These are phyloP conservation scores for Lacanobia wlatinum DNA, from an alignment of 2,888 invertebrate species.

Conservation along the genomic window DNA sequence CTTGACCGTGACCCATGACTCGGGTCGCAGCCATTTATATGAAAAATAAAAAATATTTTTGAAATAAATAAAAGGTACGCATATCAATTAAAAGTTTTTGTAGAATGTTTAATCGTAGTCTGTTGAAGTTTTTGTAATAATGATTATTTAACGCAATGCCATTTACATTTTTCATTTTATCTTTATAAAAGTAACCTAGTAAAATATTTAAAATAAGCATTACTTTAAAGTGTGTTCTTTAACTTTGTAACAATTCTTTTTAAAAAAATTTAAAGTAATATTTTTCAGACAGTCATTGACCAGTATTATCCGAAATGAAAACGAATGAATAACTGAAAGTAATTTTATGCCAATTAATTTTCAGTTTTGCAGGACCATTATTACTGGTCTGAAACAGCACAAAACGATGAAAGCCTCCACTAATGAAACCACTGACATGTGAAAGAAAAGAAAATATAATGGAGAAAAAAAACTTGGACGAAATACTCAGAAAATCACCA, in stretches of 20 bases:
- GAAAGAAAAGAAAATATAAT: conserved; percentile 6
- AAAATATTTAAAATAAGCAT: neutral
- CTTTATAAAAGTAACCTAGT: neutral
- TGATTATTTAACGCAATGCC: neutral
- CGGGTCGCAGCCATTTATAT: neutral
- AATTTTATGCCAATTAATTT: neutral
- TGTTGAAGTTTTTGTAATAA: conserved; percentile 11
- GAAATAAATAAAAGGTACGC: conserved; percentile 4
- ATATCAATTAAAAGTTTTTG: conserved; percentile 14
- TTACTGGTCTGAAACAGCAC: neutral
- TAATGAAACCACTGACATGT: neutral
- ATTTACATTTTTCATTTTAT: neutral
- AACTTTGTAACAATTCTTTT: neutral
- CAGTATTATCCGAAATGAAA: neutral
- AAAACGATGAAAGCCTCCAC: neutral
- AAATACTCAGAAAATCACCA: conserved; percentile 7
- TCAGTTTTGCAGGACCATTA: neutral
- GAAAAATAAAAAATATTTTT: neutral
- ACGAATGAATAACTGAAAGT: neutral
- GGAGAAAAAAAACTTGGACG: neutral
- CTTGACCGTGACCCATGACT: neutral
- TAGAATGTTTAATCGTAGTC: neutral
- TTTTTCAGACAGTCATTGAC: neutral
- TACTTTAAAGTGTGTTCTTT: neutral
- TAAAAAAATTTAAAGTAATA: neutral